Conservation (phyloP, 2,113 vertebrate genomes). For the Cyprinodon variegatus region DNA sequence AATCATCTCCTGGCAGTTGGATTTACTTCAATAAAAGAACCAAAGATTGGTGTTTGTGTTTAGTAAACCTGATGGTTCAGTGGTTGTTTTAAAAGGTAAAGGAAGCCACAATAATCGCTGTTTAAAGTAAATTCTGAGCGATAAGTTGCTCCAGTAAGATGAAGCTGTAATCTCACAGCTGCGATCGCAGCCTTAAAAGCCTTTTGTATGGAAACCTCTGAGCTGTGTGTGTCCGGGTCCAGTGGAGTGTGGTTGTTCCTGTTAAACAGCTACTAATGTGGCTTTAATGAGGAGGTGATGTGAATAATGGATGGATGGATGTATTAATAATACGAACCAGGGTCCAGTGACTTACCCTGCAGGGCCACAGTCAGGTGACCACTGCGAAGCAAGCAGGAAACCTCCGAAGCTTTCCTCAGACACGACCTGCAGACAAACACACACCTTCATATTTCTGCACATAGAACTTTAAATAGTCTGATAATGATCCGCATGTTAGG, state of each 20-base stretch:
- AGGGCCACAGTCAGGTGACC: conserved; percentile 87
- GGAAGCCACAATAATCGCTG: not conserved
- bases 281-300: conserved; percentile 52
- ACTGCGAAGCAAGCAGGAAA: conserved; percentile 84
- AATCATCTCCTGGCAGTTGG: too few species aligned
- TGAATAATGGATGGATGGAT: conserved; percentile 64
- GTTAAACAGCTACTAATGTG: conserved; percentile 33
- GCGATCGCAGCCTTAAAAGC: conserved; percentile 5
- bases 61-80: not conserved
- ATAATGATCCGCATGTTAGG: too few species aligned
- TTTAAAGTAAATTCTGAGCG: too few species aligned
- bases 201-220: conserved; percentile 12
- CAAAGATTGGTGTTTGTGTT: too few species aligned
- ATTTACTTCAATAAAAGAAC: too few species aligned
- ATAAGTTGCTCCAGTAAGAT: not conserved
- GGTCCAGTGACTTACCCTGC: conserved; percentile 83
- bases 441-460: too few species aligned
- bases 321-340: conserved; percentile 45
- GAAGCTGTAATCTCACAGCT: not conserved
- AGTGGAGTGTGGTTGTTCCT: conserved; percentile 29
- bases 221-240: conserved; percentile 35
- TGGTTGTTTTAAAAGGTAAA: not conserved
- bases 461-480: too few species aligned
- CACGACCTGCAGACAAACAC: conserved; percentile 78
- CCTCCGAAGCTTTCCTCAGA: conserved; percentile 88